phyloP scores from a whole-genome alignment of 2,888 invertebrate species.

The Cheilosia soror region DNA sequence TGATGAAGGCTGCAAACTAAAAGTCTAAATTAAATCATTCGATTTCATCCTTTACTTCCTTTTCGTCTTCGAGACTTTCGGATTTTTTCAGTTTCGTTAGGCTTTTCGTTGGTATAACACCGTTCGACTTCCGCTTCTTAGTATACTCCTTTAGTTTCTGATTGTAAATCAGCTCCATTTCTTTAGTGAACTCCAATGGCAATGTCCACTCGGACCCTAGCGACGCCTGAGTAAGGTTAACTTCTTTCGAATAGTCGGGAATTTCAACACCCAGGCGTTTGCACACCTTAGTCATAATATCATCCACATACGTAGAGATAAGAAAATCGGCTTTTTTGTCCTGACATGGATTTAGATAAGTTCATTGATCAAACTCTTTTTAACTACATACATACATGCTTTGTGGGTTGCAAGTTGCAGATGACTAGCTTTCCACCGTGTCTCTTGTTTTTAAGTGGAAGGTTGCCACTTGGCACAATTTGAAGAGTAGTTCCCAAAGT shows the following conservation, averaged over 20 bases:
- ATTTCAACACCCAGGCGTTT: conserved; percentile 89
- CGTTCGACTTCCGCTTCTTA: conserved; percentile 77
- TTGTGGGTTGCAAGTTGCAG: conserved; percentile 98
- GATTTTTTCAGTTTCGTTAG: conserved; percentile 48
- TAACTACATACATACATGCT: conserved; percentile 89
- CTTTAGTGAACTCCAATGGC: conserved; percentile 85
- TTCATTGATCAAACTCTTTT: background rate
- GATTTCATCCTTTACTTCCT: conserved; percentile 36
- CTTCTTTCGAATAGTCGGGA: conserved; percentile 87
- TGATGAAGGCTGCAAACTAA: background rate
- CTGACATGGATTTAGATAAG: conserved; percentile 83
- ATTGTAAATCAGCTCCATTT: conserved; percentile 87
- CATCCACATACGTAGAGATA: conserved; percentile 95
- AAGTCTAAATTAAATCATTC: background rate
- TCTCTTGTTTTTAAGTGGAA: conserved; percentile 93
- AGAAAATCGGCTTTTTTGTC: conserved; percentile 95
- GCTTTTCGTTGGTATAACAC: conserved; percentile 12
- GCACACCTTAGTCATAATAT: conserved; percentile 90
- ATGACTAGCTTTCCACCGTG: conserved; percentile 95
- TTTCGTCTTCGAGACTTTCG: conserved; percentile 34
- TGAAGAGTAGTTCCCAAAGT: conserved; percentile 98
- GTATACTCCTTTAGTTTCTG: conserved; percentile 78
- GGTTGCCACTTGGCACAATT: conserved; percentile 97
- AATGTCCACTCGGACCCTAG: conserved; percentile 89
- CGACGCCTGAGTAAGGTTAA: conserved; percentile 87